Evolutionary conservation across 2,113 vertebrate genomes (phyloP).

Genomic region (Gorilla gorilla): DNA sequence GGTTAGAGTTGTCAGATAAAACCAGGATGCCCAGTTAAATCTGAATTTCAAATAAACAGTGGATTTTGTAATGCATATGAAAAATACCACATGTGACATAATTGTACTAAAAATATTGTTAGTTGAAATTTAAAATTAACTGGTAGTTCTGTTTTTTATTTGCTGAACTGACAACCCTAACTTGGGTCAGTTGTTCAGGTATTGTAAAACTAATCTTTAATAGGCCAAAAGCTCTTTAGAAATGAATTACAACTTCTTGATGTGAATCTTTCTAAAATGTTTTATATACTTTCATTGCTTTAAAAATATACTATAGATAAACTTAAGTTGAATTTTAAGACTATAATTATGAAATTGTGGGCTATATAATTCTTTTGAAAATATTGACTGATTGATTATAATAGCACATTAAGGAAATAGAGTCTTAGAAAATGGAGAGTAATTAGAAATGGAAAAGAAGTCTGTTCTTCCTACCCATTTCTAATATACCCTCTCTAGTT

Average conservation of each 20-base stretch:
- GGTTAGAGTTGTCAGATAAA: neutral
- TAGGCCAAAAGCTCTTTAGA: neutral
- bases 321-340: neutral
- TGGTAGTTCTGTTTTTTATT: neutral
- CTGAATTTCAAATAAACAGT: neutral
- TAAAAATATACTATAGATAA: neutral
- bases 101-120: neutral
- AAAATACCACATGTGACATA: neutral
- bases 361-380: neutral
- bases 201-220: neutral
- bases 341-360: neutral
- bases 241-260: neutral
- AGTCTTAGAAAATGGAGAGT: neutral
- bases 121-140: neutral
- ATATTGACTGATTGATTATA: no score
- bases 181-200: neutral
- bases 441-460: neutral
- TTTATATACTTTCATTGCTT: neutral
- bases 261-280: neutral
- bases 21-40: neutral
- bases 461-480: neutral
- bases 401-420: slow-evolving; percentile 3
- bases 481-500: neutral
- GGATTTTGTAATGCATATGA: neutral
- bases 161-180: neutral